These are phyloP conservation scores for Meteorus cinctellus DNA, from an alignment of 2,888 invertebrate genomes.

Conservation along the genomic window DNA sequence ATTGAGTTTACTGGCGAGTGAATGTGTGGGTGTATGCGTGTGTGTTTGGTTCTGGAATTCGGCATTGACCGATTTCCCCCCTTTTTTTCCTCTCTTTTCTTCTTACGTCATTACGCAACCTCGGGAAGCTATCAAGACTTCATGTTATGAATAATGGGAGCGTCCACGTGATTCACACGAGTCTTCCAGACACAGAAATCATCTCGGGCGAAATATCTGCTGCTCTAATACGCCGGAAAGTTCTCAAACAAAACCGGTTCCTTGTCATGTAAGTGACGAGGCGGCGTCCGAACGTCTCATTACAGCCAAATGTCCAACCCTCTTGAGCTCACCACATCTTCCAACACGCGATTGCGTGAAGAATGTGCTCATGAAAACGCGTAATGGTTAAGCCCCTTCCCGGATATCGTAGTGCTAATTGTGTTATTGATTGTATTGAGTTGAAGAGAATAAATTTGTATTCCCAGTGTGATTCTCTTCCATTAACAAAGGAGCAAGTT, in stretches of 20 bases:
- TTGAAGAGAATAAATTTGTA: constrained; percentile 28
- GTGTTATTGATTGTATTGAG: constrained; percentile 28
- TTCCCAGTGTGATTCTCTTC: constrained; percentile 19
- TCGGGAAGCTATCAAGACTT: constrained; percentile 21
- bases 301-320: constrained; percentile 37
- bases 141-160: constrained; percentile 23
- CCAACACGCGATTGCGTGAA: constrained; percentile 15
- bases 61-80: constrained; percentile 17
- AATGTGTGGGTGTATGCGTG: background rate
- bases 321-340: background rate
- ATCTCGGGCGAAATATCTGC: constrained; percentile 8
- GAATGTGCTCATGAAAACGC: constrained; percentile 25
- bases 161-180: constrained; percentile 18
- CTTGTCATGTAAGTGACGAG: background rate
- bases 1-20: background rate
- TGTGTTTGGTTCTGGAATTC: background rate
- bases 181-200: constrained; percentile 18
- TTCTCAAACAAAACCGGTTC: constrained; percentile 50
- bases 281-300: constrained; percentile 36
- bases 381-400: constrained; percentile 42
- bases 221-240: constrained; percentile 43
- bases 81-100: background rate
- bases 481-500: constrained; percentile 25
- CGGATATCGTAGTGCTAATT: constrained; percentile 33
- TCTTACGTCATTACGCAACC: constrained; percentile 27